A percentile compares a stretch with the other conserved stretches of the same genome.
phyloP scores from a whole-genome alignment of 23 tunicate genomes.

The Botrylloides violaceus region DNA sequence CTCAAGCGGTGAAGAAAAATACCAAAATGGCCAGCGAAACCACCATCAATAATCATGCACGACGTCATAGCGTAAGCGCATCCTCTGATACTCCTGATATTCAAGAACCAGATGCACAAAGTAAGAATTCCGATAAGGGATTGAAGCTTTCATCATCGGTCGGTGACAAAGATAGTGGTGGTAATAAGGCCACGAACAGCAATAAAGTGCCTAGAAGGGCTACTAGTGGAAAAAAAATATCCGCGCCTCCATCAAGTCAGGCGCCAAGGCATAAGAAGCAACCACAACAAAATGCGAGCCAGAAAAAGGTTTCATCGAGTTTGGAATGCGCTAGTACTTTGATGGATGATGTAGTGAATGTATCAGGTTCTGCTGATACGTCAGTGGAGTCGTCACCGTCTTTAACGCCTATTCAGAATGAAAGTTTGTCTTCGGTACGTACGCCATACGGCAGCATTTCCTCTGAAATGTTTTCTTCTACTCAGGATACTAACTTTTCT shows the following conservation, averaged over 20 bases:
- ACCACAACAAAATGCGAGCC: conserved; percentile 12
- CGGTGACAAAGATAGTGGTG: neutral
- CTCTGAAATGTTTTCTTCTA: neutral
- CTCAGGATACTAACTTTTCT: neutral
- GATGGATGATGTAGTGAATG: neutral
- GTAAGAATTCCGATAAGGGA: neutral
- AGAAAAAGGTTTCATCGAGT: neutral
- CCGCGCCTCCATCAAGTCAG: conserved; percentile 7
- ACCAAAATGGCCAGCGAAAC: neutral
- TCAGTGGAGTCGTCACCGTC: conserved; percentile 22
- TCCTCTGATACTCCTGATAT: neutral
- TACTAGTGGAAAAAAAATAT: neutral
- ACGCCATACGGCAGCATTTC: too few species aligned
- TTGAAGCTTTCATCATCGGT: neutral
- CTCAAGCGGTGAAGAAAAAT: conserved; percentile 25
- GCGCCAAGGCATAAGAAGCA: conserved; percentile 27
- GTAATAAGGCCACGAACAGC: neutral
- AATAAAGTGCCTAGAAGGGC: neutral
- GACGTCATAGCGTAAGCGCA: conserved; percentile 11
- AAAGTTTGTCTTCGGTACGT: too few species aligned
- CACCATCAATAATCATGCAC: neutral
- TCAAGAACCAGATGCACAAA: neutral
- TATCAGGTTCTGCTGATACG: neutral
- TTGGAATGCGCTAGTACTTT: conserved; percentile 11
- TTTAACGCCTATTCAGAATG: neutral